These are phyloP conservation scores for Conistra vaccinii DNA, from an alignment of 2,888 invertebrate species.

Conservation along the genomic window DNA sequence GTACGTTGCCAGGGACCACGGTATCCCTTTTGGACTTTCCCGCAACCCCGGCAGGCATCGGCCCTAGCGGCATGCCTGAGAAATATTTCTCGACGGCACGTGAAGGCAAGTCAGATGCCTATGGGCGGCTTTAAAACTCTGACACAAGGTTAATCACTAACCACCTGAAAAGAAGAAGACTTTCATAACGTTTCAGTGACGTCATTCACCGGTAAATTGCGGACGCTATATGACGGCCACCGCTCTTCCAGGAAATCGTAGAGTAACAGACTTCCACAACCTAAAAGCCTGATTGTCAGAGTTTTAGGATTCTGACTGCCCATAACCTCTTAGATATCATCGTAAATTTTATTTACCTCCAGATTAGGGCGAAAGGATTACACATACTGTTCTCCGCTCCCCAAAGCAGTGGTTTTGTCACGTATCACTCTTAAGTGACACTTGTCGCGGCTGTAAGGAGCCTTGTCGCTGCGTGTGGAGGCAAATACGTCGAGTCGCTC, in stretches of 20 bases:
- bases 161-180: too few species aligned
- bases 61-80: too few species aligned
- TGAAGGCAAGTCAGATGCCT: too few species aligned
- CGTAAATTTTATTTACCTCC: slow-evolving; percentile 31
- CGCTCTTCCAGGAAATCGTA: neutral
- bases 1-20: too few species aligned
- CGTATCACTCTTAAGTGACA: slow-evolving; percentile 48
- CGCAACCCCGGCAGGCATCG: too few species aligned
- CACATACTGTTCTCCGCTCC: neutral
- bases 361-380: slow-evolving; percentile 34
- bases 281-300: too few species aligned
- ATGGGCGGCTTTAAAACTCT: too few species aligned
- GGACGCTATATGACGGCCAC: neutral
- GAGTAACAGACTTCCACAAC: neutral
- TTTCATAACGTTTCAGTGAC: neutral
- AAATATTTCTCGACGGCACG: too few species aligned
- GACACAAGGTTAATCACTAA: too few species aligned
- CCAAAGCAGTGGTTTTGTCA: slow-evolving; percentile 54
- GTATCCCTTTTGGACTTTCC: too few species aligned
- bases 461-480: slow-evolving; percentile 35
- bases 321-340: neutral
- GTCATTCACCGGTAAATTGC: neutral
- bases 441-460: slow-evolving; percentile 45
- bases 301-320: neutral
- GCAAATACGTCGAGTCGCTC: slow-evolving; percentile 37